These are phyloP conservation scores for Neofelis nebulosa DNA, from an alignment of 2,113 vertebrate species.

Conservation along the genomic window DNA sequence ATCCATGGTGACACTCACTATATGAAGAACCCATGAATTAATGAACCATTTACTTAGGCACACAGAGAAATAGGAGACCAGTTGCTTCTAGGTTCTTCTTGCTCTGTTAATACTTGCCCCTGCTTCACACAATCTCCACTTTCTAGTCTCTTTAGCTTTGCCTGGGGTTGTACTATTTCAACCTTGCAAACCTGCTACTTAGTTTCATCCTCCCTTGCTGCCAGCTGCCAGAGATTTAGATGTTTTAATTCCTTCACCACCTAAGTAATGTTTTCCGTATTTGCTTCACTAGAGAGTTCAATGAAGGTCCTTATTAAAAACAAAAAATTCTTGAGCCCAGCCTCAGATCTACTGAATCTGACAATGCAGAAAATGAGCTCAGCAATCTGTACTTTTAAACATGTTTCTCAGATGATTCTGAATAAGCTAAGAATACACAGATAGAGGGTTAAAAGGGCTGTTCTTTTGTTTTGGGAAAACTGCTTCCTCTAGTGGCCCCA, in stretches of 20 bases:
- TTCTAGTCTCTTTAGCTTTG: not conserved
- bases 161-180: not conserved
- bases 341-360: not conserved
- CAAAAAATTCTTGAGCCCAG: not conserved
- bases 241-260: not conserved
- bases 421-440: not conserved
- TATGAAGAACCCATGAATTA: not conserved
- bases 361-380: not conserved
- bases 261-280: not conserved
- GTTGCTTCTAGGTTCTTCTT: not conserved
- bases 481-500: not conserved
- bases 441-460: not conserved
- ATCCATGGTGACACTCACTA: not conserved
- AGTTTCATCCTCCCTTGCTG: not conserved
- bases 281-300: not conserved
- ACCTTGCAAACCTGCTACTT: not conserved
- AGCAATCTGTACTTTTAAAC: not conserved
- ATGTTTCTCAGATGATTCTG: not conserved
- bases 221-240: not conserved
- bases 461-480: not conserved
- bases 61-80: not conserved
- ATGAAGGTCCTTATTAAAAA: not conserved
- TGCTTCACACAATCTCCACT: not conserved
- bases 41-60: not conserved
- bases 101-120: not conserved